Percentiles rank a stretch among this genome's conserved stretches.
These are phyloP conservation scores for Ligdia adustata DNA, from an alignment of 2,888 invertebrate genomes.

Conservation along the genomic window DNA sequence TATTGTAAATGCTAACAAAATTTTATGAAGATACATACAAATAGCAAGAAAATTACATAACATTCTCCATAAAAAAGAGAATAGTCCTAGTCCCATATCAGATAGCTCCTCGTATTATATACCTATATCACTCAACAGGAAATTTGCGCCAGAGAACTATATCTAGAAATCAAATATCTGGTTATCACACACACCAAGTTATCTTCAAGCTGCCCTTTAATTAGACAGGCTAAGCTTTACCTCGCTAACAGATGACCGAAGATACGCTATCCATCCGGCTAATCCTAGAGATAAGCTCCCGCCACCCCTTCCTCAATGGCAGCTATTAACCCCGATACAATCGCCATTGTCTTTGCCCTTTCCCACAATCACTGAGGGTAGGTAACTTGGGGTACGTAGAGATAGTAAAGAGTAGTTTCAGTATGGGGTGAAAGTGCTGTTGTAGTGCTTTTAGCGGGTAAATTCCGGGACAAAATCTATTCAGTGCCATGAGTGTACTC, in stretches of 20 bases:
- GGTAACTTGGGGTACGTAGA: conserved; percentile 7
- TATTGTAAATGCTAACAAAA: too few species aligned
- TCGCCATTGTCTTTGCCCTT: conserved; percentile 79
- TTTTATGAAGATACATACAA: too few species aligned
- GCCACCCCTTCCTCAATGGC: conserved; percentile 60
- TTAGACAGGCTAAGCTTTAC: conserved; percentile 19
- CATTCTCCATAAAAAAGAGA: too few species aligned
- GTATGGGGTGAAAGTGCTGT: neutral
- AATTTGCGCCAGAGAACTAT: too few species aligned
- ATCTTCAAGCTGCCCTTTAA: conserved; percentile 7
- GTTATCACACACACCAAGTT: neutral
- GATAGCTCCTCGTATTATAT: too few species aligned
- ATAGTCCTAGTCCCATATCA: too few species aligned
- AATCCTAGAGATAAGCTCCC: conserved; percentile 63
- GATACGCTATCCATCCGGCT: conserved; percentile 42
- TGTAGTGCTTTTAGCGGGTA: too few species aligned
- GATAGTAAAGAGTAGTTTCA: conserved; percentile 8
- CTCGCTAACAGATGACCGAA: conserved; percentile 21
- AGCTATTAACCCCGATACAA: conserved; percentile 78
- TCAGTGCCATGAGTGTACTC: too few species aligned
- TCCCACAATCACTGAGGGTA: conserved; percentile 65
- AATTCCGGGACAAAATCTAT: neutral
- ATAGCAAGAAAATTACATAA: too few species aligned
- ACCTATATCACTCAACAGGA: too few species aligned
- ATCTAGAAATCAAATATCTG: neutral